These are phyloP conservation scores for Monomorium pharaonis DNA, from an alignment of 1,140 invertebrate genomes.

Conservation along the genomic window DNA sequence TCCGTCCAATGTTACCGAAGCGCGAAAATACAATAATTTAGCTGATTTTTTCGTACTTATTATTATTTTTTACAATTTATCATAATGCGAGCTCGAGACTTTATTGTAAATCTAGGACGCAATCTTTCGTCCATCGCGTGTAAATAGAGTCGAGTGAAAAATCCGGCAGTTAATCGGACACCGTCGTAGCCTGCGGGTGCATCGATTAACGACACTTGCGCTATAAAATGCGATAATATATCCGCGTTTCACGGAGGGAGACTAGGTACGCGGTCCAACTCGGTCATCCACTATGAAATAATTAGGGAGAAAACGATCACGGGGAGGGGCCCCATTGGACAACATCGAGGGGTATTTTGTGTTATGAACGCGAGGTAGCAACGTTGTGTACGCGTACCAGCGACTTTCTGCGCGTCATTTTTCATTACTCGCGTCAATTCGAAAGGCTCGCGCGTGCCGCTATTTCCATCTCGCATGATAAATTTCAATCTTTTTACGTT, in stretches of 20 bases:
- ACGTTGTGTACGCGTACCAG: background rate
- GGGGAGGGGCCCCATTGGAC: background rate
- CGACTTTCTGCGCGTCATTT: slow-evolving; percentile 11
- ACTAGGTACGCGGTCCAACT: slow-evolving; percentile 15
- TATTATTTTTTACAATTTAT: background rate
- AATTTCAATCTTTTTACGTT: slow-evolving; percentile 24
- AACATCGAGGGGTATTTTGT: slow-evolving; percentile 7
- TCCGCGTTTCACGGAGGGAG: slow-evolving; percentile 43
- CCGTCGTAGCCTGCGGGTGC: slow-evolving; percentile 1
- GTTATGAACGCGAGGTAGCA: slow-evolving; percentile 7
- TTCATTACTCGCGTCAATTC: background rate
- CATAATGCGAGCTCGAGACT: background rate
- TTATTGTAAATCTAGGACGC: background rate
- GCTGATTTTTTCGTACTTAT: background rate
- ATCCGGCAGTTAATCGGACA: slow-evolving; percentile 23
- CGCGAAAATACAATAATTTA: background rate
- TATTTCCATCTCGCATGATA: background rate
- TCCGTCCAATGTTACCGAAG: too few relatives aligned
- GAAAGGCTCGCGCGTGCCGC: background rate
- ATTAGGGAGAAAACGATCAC: slow-evolving; percentile 33
- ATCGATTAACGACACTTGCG: slow-evolving; percentile 49
- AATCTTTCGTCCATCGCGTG: background rate
- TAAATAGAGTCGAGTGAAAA: slow-evolving; percentile 7
- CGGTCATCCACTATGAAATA: slow-evolving; percentile 56
- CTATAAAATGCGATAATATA: slow-evolving; percentile 50